Conservation (phyloP, 2,113 vertebrate genomes). For the Thomomys bottae region DNA sequence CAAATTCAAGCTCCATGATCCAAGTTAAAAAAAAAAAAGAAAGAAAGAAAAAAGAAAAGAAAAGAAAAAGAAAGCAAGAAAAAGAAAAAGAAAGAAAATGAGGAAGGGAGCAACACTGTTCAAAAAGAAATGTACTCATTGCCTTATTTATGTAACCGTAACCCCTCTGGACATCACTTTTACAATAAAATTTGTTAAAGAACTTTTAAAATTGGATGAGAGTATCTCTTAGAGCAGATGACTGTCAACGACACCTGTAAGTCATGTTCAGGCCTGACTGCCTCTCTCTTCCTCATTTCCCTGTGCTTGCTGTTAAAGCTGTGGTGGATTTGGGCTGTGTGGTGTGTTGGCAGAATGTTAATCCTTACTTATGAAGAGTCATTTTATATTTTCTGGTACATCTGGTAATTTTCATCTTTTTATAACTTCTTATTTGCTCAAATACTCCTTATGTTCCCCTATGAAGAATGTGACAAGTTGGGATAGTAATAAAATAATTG, state of each 20-base stretch:
- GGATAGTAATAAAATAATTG: background rate
- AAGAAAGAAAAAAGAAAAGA: no score
- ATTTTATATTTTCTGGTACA: conserved; percentile 50
- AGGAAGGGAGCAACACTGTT: no score
- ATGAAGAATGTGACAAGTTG: conserved; percentile 22
- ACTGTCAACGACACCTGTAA: background rate
- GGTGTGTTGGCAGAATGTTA: conserved; percentile 49
- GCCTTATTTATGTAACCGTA: no score
- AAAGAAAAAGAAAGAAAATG: no score
- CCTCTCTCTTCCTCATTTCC: background rate
- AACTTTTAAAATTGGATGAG: no score
- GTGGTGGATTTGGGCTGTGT: background rate
- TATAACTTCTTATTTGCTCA: conserved; percentile 43
- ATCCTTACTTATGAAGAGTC: background rate
- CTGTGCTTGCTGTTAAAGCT: background rate
- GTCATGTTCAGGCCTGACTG: background rate
- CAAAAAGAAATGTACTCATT: no score
- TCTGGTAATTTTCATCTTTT: background rate
- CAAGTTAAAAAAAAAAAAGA: no score
- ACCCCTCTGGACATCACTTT: no score
- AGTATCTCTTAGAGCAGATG: no score
- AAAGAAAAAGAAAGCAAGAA: no score
- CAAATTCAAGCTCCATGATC: no score
- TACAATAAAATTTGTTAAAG: no score
- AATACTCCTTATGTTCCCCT: background rate